A percentile compares a stretch with the other conserved stretches of the same genome.
phyloP scores from a whole-genome alignment of 2,888 invertebrate genomes.

The Ecdyonurus torrentis region DNA sequence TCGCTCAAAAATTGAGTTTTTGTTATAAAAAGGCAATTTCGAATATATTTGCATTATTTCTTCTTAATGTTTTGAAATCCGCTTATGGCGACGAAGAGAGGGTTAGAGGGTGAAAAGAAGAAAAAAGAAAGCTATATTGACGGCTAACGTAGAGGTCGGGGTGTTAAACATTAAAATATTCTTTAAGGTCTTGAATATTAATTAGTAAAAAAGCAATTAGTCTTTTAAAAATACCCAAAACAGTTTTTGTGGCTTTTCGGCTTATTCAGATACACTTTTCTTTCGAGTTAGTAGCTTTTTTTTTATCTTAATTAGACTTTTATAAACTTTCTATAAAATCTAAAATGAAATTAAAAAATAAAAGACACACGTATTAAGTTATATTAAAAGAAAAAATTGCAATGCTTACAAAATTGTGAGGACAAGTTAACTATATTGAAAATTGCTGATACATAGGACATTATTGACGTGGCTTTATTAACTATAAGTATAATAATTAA shows the following conservation, averaged over 20 bases:
- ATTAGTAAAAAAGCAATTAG: constrained; percentile 41
- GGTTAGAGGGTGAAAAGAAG: constrained; percentile 1
- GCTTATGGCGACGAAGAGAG: constrained; percentile 6
- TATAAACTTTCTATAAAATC: neutral
- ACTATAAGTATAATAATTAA: too few species aligned
- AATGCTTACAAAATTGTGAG: too few species aligned
- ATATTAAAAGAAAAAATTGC: too few species aligned
- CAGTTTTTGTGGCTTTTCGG: neutral
- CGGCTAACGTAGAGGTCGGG: neutral
- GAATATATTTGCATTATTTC: constrained; percentile 5
- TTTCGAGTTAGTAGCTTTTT: neutral
- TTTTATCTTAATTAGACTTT: neutral
- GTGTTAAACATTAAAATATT: constrained; percentile 22
- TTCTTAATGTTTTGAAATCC: constrained; percentile 11
- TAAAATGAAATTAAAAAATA: too few species aligned
- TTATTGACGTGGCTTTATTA: too few species aligned
- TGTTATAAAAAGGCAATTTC: neutral
- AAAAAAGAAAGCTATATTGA: constrained; percentile 6
- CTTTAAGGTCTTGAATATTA: constrained; percentile 43
- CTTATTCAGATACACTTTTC: neutral
- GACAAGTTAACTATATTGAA: too few species aligned
- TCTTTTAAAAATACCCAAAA: constrained; percentile 23
- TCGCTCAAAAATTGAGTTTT: neutral
- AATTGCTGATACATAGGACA: too few species aligned
- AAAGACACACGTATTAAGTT: too few species aligned